A percentile compares a stretch with the other conserved stretches of the same genome.
Evolutionary conservation across 2,888 invertebrate genomes (phyloP).

Genomic region (Steinernema carpocapsae): DNA sequence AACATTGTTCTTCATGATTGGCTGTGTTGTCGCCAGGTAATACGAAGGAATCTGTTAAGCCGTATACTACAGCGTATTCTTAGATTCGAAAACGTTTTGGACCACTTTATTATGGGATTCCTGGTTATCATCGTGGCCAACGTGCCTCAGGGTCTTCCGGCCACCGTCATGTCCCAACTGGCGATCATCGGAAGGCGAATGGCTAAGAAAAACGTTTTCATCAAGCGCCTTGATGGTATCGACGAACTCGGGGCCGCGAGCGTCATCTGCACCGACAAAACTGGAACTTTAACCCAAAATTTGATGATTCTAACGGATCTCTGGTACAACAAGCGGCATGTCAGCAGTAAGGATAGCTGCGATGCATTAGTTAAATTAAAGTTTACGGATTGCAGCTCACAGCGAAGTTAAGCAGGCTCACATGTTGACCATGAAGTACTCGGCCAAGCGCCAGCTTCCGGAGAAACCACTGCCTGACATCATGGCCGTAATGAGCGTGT

Average conservation of each 20-base stretch:
- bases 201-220: constrained; percentile 99
- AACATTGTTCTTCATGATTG: constrained; percentile 62
- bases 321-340: constrained; percentile 58
- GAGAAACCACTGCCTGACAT: constrained; percentile 64
- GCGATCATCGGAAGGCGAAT: constrained; percentile 80
- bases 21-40: constrained; percentile 60
- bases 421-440: constrained; percentile 54
- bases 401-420: constrained; percentile 61
- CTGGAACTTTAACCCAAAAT: constrained; percentile 95
- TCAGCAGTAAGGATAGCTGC: constrained; percentile 42
- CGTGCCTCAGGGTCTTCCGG: constrained; percentile 65
- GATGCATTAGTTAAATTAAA: background rate
- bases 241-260: constrained; percentile 83
- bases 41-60: constrained; percentile 8
- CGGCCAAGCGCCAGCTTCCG: constrained; percentile 51
- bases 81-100: constrained; percentile 61
- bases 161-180: constrained; percentile 67
- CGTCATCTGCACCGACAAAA: constrained; percentile 95
- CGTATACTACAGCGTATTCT: constrained; percentile 13
- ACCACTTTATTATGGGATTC: constrained; percentile 67
- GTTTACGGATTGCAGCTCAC: constrained; percentile 44
- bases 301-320: constrained; percentile 77
- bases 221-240: constrained; percentile 71
- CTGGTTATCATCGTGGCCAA: constrained; percentile 67
- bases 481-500: constrained; percentile 65